Evolutionary conservation across 2,113 vertebrate genomes (phyloP).

Genomic region (Oxygymnocypris stewartii): DNA sequence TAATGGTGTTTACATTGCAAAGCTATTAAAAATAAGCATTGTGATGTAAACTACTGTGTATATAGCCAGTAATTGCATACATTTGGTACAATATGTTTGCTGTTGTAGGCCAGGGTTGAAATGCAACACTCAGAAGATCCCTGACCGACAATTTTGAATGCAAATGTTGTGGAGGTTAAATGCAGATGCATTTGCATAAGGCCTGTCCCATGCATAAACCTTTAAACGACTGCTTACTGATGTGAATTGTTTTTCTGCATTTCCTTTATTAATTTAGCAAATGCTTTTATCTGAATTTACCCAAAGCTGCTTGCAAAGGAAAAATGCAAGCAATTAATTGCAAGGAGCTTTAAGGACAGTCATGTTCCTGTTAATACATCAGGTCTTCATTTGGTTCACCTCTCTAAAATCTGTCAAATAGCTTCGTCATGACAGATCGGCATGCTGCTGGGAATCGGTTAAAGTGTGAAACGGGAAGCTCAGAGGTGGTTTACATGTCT

Average conservation of each 20-base stretch:
- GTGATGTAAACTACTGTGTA: not conserved
- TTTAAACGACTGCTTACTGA: no score
- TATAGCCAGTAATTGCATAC: not conserved
- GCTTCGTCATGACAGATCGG: not conserved
- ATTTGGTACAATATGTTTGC: not conserved
- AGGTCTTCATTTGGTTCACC: not conserved
- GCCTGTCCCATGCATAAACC: not conserved
- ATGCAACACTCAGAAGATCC: not conserved
- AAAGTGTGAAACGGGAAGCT: not conserved
- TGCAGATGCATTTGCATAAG: not conserved
- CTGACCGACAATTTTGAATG: not conserved
- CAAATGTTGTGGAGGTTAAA: constrained; percentile 19
- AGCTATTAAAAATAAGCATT: not conserved
- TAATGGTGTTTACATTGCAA: not conserved
- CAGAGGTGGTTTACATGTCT: constrained; percentile 23
- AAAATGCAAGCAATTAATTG: not conserved
- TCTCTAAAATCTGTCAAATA: not conserved
- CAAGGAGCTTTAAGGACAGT: not conserved
- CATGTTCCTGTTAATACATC: not conserved
- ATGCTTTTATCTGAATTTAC: not conserved
- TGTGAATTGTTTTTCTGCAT: not conserved
- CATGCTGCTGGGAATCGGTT: constrained; percentile 9
- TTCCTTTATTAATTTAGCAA: not conserved
- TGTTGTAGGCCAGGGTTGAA: not conserved
- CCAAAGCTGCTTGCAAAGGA: not conserved